These are phyloP conservation scores for Podarcis muralis DNA, from an alignment of 2,113 vertebrate genomes.

Conservation along the genomic window DNA sequence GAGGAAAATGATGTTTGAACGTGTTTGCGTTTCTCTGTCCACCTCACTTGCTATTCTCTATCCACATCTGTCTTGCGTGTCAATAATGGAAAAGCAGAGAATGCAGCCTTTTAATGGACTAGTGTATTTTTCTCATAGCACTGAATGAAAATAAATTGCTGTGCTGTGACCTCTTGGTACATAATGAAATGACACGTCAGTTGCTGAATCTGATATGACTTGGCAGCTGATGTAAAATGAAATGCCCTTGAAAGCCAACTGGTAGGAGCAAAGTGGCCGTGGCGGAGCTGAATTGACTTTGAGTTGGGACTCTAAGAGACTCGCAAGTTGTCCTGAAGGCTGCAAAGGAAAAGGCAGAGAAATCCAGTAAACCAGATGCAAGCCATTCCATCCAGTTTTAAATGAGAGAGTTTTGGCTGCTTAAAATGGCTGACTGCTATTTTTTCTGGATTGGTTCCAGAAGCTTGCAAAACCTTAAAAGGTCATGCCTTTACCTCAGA, in stretches of 20 bases:
- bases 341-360: neutral
- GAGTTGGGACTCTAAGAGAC: neutral
- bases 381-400: neutral
- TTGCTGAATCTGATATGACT: constrained; percentile 13
- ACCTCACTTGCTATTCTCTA: neutral
- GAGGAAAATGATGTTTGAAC: neutral
- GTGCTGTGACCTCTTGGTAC: constrained; percentile 8
- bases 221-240: constrained; percentile 10
- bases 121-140: neutral
- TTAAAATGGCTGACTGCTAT: neutral
- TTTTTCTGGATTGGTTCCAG: neutral
- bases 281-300: neutral
- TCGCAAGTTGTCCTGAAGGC: neutral
- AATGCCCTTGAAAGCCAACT: constrained; percentile 21
- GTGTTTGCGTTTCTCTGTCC: neutral
- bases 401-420: neutral
- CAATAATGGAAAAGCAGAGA: neutral
- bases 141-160: constrained; percentile 27
- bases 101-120: neutral
- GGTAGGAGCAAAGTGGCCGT: neutral
- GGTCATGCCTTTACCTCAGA: neutral
- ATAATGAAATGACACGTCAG: constrained; percentile 22
- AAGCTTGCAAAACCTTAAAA: neutral
- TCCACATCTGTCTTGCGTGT: neutral
- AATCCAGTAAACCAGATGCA: neutral